Conservation (phyloP, 2,113 vertebrate genomes). For the Entomyzon cyanotis region DNA sequence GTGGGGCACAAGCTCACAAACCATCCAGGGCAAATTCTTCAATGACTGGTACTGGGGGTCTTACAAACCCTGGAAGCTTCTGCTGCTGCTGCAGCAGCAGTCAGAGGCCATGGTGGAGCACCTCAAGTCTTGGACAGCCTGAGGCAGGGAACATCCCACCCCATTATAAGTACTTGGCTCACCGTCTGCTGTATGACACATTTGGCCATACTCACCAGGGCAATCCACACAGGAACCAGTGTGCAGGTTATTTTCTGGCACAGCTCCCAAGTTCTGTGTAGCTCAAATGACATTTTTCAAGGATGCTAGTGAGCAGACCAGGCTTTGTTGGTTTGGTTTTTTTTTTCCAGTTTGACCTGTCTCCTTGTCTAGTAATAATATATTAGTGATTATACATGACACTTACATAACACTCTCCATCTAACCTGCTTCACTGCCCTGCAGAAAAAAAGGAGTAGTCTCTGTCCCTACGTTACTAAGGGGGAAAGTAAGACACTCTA, state of each 20-base stretch:
- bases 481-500: neutral
- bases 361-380: constrained; percentile 13
- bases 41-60: neutral
- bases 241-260: neutral
- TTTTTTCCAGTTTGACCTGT: neutral
- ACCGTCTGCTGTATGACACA: neutral
- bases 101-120: neutral
- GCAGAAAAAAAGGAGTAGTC: neutral
- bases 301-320: neutral
- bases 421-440: constrained; percentile 2
- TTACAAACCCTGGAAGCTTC: neutral
- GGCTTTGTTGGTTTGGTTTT: fast-evolving
- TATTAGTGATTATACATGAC: constrained; percentile 19
- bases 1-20: neutral
- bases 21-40: neutral
- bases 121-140: neutral
- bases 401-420: constrained; percentile 22
- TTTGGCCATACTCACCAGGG: neutral
- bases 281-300: constrained; percentile 22
- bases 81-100: neutral
- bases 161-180: neutral
- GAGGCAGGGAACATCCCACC: neutral
- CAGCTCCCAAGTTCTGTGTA: neutral
- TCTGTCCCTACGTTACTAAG: neutral
- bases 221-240: neutral